Evolutionary conservation across 2,888 invertebrate species (phyloP).

Genomic region (Drosophila mayaguana): DNA sequence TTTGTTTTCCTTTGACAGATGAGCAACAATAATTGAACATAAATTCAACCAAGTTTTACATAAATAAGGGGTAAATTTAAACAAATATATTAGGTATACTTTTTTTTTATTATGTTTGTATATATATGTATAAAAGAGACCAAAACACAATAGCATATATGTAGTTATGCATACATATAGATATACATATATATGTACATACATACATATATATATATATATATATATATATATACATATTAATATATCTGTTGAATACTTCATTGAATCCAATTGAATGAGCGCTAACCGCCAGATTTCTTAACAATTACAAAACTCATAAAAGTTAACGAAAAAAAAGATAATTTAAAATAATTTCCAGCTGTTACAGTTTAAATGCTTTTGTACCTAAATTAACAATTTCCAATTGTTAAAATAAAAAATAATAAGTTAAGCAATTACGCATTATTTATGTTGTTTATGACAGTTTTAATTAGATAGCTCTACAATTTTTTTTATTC

Average conservation of each 20-base stretch:
- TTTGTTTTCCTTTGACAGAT: background rate
- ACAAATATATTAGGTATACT: conserved; percentile 30
- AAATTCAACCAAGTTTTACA: conserved; percentile 47
- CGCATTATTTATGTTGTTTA: conserved; percentile 3
- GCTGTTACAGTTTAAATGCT: conserved; percentile 28
- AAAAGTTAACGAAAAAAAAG: background rate
- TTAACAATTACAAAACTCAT: conserved; percentile 33
- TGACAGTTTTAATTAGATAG: conserved; percentile 21
- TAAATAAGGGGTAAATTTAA: conserved; percentile 35
- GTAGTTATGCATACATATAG: background rate
- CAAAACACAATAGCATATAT: conserved; percentile 40
- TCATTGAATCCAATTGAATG: conserved; percentile 28
- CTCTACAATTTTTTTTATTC: conserved; percentile 12
- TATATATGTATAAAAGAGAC: conserved; percentile 25
- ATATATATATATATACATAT: conserved; percentile 11
- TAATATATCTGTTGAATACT: conserved; percentile 23
- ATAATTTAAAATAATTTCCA: conserved; percentile 14
- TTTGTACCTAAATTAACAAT: conserved; percentile 8
- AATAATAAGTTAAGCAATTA: conserved; percentile 22
- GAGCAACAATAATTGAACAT: conserved; percentile 36
- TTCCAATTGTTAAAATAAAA: conserved; percentile 54
- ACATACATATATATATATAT: conserved; percentile 2
- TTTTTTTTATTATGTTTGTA: conserved; percentile 29
- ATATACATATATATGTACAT: conserved; percentile 9
- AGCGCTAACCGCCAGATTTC: conserved; percentile 33